A percentile compares a stretch with the other conserved stretches of the same genome.
Evolutionary conservation across 2,113 vertebrate genomes (phyloP).

Genomic region (Aegypius monachus): DNA sequence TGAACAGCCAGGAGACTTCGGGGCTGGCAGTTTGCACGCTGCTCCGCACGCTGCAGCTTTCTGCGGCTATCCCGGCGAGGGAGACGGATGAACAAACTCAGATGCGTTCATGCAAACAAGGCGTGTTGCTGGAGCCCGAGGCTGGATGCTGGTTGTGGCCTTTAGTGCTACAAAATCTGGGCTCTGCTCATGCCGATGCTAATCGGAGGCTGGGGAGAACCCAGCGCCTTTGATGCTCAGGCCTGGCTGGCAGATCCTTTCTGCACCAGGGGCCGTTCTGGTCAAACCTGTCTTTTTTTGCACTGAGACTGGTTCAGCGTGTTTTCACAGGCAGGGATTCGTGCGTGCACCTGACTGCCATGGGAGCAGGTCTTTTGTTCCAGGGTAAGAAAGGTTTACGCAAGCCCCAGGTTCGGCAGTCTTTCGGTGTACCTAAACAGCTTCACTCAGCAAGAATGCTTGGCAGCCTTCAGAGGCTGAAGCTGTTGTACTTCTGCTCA

Average conservation of each 20-base stretch:
- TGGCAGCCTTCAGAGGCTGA: slow-evolving; percentile 29
- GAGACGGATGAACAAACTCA: neutral
- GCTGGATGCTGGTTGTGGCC: neutral
- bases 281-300: slow-evolving; percentile 40
- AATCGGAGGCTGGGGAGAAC: neutral
- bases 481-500: slow-evolving; percentile 8
- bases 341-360: slow-evolving; percentile 24
- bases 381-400: slow-evolving; percentile 24
- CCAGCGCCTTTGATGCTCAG: slow-evolving; percentile 25
- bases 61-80: neutral
- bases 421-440: neutral
- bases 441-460: slow-evolving; percentile 52
- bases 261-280: neutral
- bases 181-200: neutral
- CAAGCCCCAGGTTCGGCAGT: neutral
- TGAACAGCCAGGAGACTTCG: neutral
- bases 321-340: slow-evolving; percentile 14
- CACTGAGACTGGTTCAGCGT: neutral
- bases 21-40: neutral
- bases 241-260: slow-evolving; percentile 12
- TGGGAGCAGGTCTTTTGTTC: slow-evolving; percentile 44
- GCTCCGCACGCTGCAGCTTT: neutral
- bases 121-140: neutral
- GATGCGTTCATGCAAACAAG: neutral
- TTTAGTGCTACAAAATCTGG: neutral